Conservation (phyloP, 1,140 invertebrate genomes). For the Bombyx mori region DNA sequence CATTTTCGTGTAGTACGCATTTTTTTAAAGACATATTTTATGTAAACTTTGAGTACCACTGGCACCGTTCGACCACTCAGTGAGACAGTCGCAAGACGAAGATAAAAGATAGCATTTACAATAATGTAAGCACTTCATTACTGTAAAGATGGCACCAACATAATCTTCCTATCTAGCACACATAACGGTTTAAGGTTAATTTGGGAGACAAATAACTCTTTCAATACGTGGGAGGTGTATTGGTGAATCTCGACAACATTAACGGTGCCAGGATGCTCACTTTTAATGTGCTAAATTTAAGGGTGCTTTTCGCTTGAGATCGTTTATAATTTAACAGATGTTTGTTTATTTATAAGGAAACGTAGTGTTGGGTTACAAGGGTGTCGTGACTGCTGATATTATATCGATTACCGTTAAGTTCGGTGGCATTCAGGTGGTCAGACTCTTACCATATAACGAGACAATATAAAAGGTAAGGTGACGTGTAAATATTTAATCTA, state of each 20-base stretch:
- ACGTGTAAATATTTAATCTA: not conserved
- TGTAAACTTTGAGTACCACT: too few relatives aligned
- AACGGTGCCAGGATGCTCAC: not conserved
- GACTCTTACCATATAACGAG: too few relatives aligned
- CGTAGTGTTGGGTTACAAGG: slow-evolving; percentile 46
- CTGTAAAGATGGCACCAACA: too few relatives aligned
- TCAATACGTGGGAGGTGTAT: slow-evolving; percentile 43
- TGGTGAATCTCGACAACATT: slow-evolving; percentile 22
- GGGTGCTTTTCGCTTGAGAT: not conserved
- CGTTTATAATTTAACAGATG: slow-evolving; percentile 5
- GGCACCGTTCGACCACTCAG: too few relatives aligned
- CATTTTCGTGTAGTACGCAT: too few relatives aligned
- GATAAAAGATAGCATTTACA: too few relatives aligned
- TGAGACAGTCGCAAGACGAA: too few relatives aligned
- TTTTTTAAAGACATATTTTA: too few relatives aligned
- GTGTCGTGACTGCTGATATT: slow-evolving; percentile 32
- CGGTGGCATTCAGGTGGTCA: not conserved
- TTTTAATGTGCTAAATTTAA: not conserved
- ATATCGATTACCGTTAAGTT: slow-evolving; percentile 7
- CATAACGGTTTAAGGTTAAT: slow-evolving; percentile 55
- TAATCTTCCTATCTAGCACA: slow-evolving; percentile 4
- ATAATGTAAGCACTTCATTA: too few relatives aligned
- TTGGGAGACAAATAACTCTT: slow-evolving; percentile 58
- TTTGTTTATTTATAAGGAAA: slow-evolving; percentile 38
- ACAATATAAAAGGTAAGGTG: not conserved